Conservation (phyloP, 2,888 invertebrate species). For the Phymatocera aterrima region DNA sequence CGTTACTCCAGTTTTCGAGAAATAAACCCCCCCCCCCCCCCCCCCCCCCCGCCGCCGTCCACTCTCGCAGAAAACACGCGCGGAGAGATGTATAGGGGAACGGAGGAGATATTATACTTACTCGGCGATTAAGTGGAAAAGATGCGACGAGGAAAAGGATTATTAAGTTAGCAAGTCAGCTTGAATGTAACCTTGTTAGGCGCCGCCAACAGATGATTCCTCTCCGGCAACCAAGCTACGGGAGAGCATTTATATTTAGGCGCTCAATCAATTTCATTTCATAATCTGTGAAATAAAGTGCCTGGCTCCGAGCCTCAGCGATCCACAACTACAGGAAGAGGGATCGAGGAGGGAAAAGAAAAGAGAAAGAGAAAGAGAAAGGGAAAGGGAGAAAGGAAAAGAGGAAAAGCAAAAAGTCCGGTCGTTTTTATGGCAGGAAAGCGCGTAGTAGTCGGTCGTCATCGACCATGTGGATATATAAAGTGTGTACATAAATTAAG, state of each 20-base stretch:
- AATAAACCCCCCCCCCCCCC: too few relatives aligned
- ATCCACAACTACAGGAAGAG: not conserved
- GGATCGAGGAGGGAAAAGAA: not conserved
- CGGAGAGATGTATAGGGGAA: not conserved
- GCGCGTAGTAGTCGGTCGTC: not conserved
- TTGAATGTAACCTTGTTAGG: slow-evolving; percentile 69
- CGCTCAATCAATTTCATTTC: slow-evolving; percentile 66
- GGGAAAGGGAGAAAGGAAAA: not conserved
- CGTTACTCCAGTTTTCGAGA: too few relatives aligned
- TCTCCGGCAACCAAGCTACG: not conserved
- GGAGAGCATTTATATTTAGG: slow-evolving; percentile 24
- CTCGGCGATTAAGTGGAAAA: not conserved
- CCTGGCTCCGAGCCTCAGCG: not conserved
- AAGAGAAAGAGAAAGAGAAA: not conserved
- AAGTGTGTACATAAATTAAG: slow-evolving; percentile 34
- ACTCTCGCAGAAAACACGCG: too few relatives aligned
- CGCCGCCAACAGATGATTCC: slow-evolving; percentile 49
- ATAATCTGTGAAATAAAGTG: slow-evolving; percentile 47
- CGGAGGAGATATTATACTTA: too few relatives aligned
- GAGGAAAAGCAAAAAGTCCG: not conserved
- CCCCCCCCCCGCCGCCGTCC: too few relatives aligned
- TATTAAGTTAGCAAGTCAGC: slow-evolving; percentile 66
- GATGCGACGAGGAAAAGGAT: slow-evolving; percentile 18
- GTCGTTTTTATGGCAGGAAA: slow-evolving; percentile 5
- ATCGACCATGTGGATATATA: slow-evolving; percentile 35